These are phyloP conservation scores for Bombus impatiens DNA, from an alignment of 1,140 invertebrate genomes.

Conservation along the genomic window DNA sequence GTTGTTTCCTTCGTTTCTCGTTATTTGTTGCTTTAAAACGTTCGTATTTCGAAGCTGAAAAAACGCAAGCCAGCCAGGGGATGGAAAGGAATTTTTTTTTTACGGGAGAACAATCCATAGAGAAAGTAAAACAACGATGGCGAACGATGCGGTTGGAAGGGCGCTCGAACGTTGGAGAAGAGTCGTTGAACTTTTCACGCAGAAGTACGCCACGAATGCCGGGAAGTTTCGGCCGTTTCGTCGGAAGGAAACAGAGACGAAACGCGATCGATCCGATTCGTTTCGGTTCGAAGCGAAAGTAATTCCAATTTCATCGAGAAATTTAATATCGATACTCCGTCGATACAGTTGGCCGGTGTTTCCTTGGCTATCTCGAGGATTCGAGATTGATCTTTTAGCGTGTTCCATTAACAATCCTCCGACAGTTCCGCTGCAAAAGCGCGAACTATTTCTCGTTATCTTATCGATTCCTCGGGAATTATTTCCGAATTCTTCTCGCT, in stretches of 20 bases:
- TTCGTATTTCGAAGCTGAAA: not conserved
- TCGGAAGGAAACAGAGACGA: not conserved
- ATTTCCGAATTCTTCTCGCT: not conserved
- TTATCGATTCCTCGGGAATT: not conserved
- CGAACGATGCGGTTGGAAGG: conserved; percentile 11
- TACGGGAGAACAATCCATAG: not conserved
- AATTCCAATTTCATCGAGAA: not conserved
- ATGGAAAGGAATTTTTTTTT: not conserved
- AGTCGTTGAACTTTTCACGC: conserved; percentile 45
- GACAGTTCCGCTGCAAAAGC: not conserved
- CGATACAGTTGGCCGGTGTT: not conserved
- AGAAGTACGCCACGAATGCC: conserved; percentile 25
- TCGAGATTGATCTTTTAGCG: not conserved
- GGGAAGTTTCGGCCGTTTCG: conserved; percentile 21
- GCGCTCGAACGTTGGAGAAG: conserved; percentile 7
- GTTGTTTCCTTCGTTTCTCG: not conserved
- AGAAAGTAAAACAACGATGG: not conserved
- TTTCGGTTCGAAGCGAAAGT: not conserved
- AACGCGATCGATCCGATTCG: not conserved
- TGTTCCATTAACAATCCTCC: no score
- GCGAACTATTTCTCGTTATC: not conserved
- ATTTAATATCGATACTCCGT: conserved; percentile 20
- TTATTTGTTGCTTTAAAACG: not conserved
- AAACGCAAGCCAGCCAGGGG: not conserved
- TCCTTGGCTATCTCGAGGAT: not conserved